Conservation (phyloP, 2,113 vertebrate genomes). For the Sakesphorus luctuosus region DNA sequence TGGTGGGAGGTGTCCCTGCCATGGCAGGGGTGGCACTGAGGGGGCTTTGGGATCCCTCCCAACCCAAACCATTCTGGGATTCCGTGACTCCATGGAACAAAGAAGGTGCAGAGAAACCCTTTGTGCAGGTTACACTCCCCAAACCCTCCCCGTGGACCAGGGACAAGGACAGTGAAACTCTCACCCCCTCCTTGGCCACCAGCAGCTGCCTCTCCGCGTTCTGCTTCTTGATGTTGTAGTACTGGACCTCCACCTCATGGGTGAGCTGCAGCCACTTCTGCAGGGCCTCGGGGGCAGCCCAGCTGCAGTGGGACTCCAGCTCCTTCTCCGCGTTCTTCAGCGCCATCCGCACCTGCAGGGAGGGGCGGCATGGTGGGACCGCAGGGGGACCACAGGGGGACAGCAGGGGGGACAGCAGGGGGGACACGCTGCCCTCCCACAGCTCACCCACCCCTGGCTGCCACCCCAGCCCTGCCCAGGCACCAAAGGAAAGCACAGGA, state of each 20-base stretch:
- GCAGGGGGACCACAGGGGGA: too few species aligned
- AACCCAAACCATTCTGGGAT: neutral
- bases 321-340: slow-evolving; percentile 97
- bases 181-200: slow-evolving; percentile 96
- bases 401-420: too few species aligned
- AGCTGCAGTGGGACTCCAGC: slow-evolving; percentile 90
- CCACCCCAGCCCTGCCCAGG: fast-evolving
- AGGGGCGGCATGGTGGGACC: neutral
- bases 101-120: too few species aligned
- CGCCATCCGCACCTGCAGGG: slow-evolving; percentile 90
- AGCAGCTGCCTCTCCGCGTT: slow-evolving; percentile 93
- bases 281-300: slow-evolving; percentile 90
- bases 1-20: too few species aligned
- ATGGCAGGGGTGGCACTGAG: neutral
- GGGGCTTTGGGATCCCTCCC: neutral
- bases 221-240: slow-evolving; percentile 98
- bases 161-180: neutral
- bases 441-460: neutral
- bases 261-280: slow-evolving; percentile 99
- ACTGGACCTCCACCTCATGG: slow-evolving; percentile 97
- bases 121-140: neutral
- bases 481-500: too few species aligned
- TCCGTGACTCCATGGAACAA: neutral
- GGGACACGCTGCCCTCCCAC: neutral
- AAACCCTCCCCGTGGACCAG: too few species aligned